Base-by-base conservation (phyloP, 2,797 vertebrate species). In the Sphaeramia orbicularis region DNA sequence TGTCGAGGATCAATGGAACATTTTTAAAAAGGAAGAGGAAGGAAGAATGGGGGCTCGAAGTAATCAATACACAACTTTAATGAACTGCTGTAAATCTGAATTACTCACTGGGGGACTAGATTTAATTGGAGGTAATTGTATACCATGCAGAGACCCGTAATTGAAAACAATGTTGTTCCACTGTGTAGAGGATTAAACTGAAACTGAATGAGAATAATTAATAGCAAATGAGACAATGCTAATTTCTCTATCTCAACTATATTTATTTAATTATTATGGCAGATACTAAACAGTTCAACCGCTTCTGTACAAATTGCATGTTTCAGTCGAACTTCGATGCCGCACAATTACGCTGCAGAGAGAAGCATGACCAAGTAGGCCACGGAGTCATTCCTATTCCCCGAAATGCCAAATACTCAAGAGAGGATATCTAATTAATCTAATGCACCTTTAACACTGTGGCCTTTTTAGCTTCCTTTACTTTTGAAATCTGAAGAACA, bases 371-470 rank as follows among this genome's bases (percentile, higher is more conserved):
- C 48, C 58, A 82, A 76, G 40, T 69, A 75, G 65, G 71, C 15
- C 61, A 72, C 1, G 4, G 21, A 65, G 43, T 73, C 64, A 71
- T 47, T 45, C 52, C 56, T 16, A 52, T 53, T 74, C 65, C 41
- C 54, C 72, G 43, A 76, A 81, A 86, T 74, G 65, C 63, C 78
- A 78, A 78, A 77, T 45, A 48, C 67, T 76, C 69, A 21, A 47
- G 74, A 80, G 81, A 78, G 49, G 58, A 51, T 65, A 8, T 54
- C 57, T 79, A 84, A 87, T 88, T 87, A 77, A 80, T 87, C 72
- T 70, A 35, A 16, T 24, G 14, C 71, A 88, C 78, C 80, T 89
- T 75, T 73, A 71, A 12, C 65, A 57, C 19, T 1, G 15, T 42
- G 62, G 53, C 65, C 51, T 71, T 82, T 70, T 71, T 60, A 53